Evolutionary conservation across 2,113 vertebrate species (phyloP), one percentile per base, ranked within the genome.

Genomic region (Proteles cristata): DNA sequence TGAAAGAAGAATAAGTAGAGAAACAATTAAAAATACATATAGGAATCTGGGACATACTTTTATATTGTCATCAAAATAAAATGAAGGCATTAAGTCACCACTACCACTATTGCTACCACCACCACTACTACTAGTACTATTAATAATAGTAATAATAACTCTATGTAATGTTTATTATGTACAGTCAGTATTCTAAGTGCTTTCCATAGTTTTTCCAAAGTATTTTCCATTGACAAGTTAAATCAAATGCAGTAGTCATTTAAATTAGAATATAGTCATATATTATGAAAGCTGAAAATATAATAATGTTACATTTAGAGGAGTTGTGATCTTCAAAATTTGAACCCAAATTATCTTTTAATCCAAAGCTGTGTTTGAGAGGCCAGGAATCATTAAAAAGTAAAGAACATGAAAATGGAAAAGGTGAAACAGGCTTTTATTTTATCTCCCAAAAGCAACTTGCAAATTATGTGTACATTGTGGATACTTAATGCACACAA

Each of bases 21-120:
- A 77, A 86, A 89, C 58, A 69, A 77, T 86, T 74, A 68, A 63
- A 65, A 82, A 84, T 25, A 9, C 0, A 50, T 31, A 11, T 12
- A 95, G 4, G 50, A 73, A 69, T 97, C 69, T 89, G 1, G 12
- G 15, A 77, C 4, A 2, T 26, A 0, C 14, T 16, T 28, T 50
- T 88, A 58, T 21, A 80, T 31, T 83, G 21, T 58, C 87, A 84
- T 79, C 15, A 82, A 97, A 92, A 83, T 66, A 31, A 92, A 89
- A 86, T 55, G n/a, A 83, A 94, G 90, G 12, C 7, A 84, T 53
- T 23, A 58, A 28, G 26, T 84, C 21, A 95, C 25, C n/a, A 92
- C 74, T 77, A 77, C 26, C 43, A 76, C 73, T 14, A 17, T 35
- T 4, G 35, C 19, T 35, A 39, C 7, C 2, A 66, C 35, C 31